Evolutionary conservation across 2,113 vertebrate genomes (phyloP).

Genomic region (Istiophorus platypterus): DNA sequence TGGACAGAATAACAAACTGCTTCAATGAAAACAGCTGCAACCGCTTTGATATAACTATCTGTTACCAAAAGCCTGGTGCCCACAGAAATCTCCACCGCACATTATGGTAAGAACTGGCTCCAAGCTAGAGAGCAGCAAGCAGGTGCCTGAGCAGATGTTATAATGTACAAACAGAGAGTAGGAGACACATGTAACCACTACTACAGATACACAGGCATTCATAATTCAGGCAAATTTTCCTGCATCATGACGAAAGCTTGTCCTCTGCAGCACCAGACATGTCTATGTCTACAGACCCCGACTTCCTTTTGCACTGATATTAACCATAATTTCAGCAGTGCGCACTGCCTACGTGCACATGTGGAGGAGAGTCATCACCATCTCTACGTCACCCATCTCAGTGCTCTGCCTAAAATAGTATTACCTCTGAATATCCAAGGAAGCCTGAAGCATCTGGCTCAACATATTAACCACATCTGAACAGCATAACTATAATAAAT

Average conservation of each 20-base stretch:
- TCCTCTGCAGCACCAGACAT: background rate
- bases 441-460: background rate
- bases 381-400: background rate
- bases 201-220: background rate
- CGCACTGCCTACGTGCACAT: conserved; percentile 25
- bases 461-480: background rate
- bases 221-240: background rate
- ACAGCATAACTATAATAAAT: background rate
- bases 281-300: conserved; percentile 36
- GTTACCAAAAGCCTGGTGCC: conserved; percentile 9
- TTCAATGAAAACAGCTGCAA: conserved; percentile 43
- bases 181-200: background rate
- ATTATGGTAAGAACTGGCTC: conserved; percentile 17
- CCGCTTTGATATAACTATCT: conserved; percentile 29
- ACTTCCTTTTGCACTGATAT: conserved; percentile 31
- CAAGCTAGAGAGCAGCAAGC: background rate
- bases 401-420: conserved; percentile 9
- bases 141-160: conserved; percentile 25
- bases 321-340: conserved; percentile 52
- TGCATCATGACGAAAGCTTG: background rate
- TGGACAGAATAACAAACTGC: conserved; percentile 24
- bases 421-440: background rate
- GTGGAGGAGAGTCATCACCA: background rate
- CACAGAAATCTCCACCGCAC: conserved; percentile 11
- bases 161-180: conserved; percentile 2